Base-by-base conservation (phyloP, 2,888 invertebrate genomes). In the Melanargia galathea region DNA sequence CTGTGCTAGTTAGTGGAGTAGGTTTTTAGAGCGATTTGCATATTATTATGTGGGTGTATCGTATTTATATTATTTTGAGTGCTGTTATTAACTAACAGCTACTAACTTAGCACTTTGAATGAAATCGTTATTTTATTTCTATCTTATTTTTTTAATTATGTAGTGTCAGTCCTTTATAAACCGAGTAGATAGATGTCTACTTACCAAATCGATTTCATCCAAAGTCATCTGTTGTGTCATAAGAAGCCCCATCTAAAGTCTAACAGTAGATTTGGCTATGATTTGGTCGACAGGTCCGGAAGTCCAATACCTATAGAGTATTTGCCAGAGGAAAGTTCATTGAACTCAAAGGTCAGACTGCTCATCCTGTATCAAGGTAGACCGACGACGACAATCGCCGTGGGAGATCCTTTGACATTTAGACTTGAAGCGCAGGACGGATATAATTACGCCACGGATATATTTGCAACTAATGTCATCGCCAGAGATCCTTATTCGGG, bases 271-370 rank as follows among this genome's bases (percentile, higher is more conserved):
- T 81, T 90, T 73, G 90, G 85, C 64, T 84, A 83, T 74, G 78
- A 86, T 81, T 80, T 90, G 79, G 78, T 92, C 75, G 92, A 92
- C 87, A 97, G 97, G 77, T 96, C 97, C 24, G 97, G 97, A 71
- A 97, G 97, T 76, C 97, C 97, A 0, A 97, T 97, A 70, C 97
- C 97, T 11, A 97, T 98, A 62, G 97, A 97, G 83, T 97, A 97
- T 80, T 90, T 98, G 6, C 97, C 97, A 20, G 97, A 97, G 13
- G 97, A 97, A 81, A 97, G 97, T 75, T 96, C 97, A 0, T 86
- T 98, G 40, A 97, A 97, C 81, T 97, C 97, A 0, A 96, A 97
- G 79, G 97, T 97, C 1, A 94, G 97, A 18, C 84, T 97, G 68
- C 92, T 95, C 89, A 97, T 98, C 72, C 83, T 97, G 52, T 98